Percentiles rank a stretch among this genome's conserved stretches.
These are phyloP conservation scores for Dicyrtomina minuta DNA, from an alignment of 2,888 invertebrate genomes.

Conservation along the genomic window DNA sequence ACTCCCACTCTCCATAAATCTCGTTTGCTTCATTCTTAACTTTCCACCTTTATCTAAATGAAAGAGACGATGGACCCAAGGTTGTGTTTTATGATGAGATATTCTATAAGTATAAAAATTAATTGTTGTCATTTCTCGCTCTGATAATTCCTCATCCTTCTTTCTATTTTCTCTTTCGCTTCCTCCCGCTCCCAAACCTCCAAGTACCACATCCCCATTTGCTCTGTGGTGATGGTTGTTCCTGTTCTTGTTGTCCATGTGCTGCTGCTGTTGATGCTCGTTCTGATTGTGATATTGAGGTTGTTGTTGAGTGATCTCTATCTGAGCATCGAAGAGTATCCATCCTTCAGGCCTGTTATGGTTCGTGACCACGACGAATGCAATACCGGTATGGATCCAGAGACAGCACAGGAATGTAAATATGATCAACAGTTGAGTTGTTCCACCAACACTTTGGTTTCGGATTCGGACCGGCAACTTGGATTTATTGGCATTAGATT, in stretches of 20 bases:
- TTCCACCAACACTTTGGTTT: no score
- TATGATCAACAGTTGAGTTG: no score
- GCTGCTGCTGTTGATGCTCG: not conserved
- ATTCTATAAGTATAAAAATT: conserved; percentile 46
- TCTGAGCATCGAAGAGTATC: conserved; percentile 51
- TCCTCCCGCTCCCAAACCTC: no score
- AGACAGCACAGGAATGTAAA: no score
- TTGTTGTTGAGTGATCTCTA: conserved; percentile 27
- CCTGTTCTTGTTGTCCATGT: not conserved
- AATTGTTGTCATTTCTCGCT: conserved; percentile 9
- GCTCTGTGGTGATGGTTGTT: not conserved
- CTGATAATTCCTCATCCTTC: conserved; percentile 1
- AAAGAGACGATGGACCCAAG: conserved; percentile 52
- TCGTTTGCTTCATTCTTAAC: conserved; percentile 43
- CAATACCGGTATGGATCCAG: conserved; percentile 5
- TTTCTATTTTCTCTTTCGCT: no score
- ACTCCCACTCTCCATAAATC: not conserved
- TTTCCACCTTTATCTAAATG: conserved; percentile 49
- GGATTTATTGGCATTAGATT: no score
- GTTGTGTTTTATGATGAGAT: conserved; percentile 52
- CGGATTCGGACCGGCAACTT: no score
- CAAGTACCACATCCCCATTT: not conserved
- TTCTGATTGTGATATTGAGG: not conserved
- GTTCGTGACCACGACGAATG: conserved; percentile 49
- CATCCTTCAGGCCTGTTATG: conserved; percentile 48